Evolutionary conservation across 2,888 invertebrate species (phyloP).

Genomic region (Drosophila pegasa): DNA sequence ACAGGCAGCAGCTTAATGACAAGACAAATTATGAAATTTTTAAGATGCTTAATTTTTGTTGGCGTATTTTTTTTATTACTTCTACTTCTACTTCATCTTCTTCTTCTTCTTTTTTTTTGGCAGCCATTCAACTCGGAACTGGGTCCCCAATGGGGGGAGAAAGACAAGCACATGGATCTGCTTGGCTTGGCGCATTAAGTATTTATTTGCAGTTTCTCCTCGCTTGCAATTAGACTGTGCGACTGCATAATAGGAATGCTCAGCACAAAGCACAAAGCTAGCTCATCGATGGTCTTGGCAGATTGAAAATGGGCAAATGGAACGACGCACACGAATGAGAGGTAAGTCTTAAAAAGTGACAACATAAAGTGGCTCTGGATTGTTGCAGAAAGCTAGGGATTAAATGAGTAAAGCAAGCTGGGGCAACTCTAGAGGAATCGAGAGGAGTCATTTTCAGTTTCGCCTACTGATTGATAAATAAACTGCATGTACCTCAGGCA

Average conservation of each 20-base stretch:
- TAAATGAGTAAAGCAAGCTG: no score
- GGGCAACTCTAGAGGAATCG: no score
- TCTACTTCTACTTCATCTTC: no score
- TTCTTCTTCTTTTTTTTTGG: conserved; percentile 48
- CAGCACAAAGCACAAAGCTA: neutral
- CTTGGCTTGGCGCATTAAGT: conserved; percentile 39
- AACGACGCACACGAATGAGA: neutral
- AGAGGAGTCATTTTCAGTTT: no score
- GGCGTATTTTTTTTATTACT: conserved; percentile 29
- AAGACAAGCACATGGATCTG: conserved; percentile 8
- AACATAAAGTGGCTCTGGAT: neutral
- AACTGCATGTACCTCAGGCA: no score
- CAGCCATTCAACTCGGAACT: conserved; percentile 43
- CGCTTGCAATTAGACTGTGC: conserved; percentile 41
- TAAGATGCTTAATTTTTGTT: conserved; percentile 67
- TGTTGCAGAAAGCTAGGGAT: no score
- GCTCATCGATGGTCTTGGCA: conserved; percentile 19
- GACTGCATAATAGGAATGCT: conserved; percentile 17
- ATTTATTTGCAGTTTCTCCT: conserved; percentile 42
- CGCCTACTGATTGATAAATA: no score
- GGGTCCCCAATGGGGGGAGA: neutral
- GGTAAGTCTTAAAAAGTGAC: neutral
- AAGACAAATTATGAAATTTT: conserved; percentile 77
- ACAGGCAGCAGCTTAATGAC: conserved; percentile 64
- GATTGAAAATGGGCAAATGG: neutral